Evolutionary conservation across 2,797 vertebrate species (phyloP), one percentile per base, ranked within the genome.

Genomic region (Chaenodraco wilsoni): DNA sequence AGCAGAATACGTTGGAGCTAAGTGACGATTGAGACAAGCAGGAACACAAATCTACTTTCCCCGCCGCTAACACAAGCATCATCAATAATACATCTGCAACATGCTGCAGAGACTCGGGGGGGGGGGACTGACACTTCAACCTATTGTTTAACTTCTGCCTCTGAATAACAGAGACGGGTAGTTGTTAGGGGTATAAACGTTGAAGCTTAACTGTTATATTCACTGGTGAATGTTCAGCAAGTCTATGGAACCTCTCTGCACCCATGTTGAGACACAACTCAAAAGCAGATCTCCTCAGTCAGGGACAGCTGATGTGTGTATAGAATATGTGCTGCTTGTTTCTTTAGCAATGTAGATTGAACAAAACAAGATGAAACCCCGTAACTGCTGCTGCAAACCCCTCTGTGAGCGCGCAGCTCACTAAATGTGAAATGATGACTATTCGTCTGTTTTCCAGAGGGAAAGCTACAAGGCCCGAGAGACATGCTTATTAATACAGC

Each of bases 61-160:
- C 57, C 44, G 40, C 31, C 43, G 64, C 57, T 80, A 50, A 64
- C 61, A 57, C 72, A 45, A 79, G 57, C 55, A 72, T 72, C 74
- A 72, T 84, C 64, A 58, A 72, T 78, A 72, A 81, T 81, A 69
- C 55, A 81, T 81, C n/a, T 67, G 50, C 74, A 72, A 58, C 58
- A 71, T 70, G 58, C 49, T 51, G 54, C 58, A 54, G 44, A 68
- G 52, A 67, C 51, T 69, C 69, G 49, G 9, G 17, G 1, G 54
- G 69, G 16, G 69, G 16, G 14, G 43, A 10, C 51, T 54, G 27
- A 50, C 41, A 11, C 27, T 27, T 27, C 27, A 27, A 0, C 9
- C 46, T 11, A 0, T 51, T 55, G 54, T 66, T 40, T 65, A 21
- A 70, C 54, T 46, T 27, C 45, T 52, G 5, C 16, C 27, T 31